Conservation (phyloP, 2,888 invertebrate genomes). For the Glyphotaelius pellucidus region DNA sequence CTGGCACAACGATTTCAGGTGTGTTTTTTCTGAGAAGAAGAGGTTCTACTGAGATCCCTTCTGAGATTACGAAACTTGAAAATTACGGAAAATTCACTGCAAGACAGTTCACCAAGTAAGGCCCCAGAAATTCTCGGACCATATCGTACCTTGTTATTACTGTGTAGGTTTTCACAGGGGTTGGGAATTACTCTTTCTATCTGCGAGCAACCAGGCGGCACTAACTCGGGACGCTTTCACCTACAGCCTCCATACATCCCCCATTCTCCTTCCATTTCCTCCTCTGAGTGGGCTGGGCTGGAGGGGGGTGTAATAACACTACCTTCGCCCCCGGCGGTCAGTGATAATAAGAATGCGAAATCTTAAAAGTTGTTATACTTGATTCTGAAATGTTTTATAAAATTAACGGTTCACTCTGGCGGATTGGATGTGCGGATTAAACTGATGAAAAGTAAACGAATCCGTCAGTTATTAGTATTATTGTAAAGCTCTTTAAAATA, state of each 20-base stretch:
- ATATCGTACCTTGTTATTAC: conserved; percentile 63
- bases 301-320: conserved; percentile 37
- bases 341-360: not conserved
- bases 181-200: conserved; percentile 64
- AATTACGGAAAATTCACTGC: not conserved
- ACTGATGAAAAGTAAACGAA: not conserved
- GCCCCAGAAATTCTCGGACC: conserved; percentile 37
- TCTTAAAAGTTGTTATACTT: conserved; percentile 23
- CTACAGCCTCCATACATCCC: conserved; percentile 46
- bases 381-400: not conserved
- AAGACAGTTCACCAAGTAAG: conserved; percentile 9
- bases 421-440: not conserved
- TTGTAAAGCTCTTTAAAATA: not conserved
- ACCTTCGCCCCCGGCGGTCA: conserved; percentile 22
- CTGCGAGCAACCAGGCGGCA: conserved; percentile 63
- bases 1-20: no score
- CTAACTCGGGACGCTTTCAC: conserved; percentile 62
- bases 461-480: not conserved
- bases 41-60: not conserved
- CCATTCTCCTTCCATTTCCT: not conserved
- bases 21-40: not conserved
- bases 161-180: conserved; percentile 61
- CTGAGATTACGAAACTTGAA: not conserved
- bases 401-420: not conserved
- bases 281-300: not conserved